Percentiles rank a stretch among this genome's conserved stretches.
phyloP scores from a whole-genome alignment of 2,888 invertebrate genomes.

The Apocheima hispidaria region DNA sequence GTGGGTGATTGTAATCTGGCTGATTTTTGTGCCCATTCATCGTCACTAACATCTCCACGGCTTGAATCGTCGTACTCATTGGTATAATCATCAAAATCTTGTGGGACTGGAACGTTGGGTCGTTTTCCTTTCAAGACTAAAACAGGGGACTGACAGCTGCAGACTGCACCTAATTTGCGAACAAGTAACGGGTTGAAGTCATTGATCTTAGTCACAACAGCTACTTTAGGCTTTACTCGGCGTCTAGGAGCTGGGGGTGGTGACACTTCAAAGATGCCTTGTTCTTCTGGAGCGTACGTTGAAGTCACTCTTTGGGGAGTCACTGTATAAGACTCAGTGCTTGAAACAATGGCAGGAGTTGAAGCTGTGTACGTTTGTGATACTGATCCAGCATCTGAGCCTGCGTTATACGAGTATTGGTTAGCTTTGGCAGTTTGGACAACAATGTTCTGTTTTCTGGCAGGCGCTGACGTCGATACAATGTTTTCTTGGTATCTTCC shows the following conservation, averaged over 20 bases:
- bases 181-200: slow-evolving; percentile 90
- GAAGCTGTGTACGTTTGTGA: slow-evolving; percentile 71
- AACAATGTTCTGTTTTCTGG: slow-evolving; percentile 72
- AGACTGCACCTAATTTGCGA: slow-evolving; percentile 90
- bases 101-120: slow-evolving; percentile 63
- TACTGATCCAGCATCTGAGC: slow-evolving; percentile 70
- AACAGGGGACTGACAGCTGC: slow-evolving; percentile 88
- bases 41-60: slow-evolving; percentile 65
- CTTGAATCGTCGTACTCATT: slow-evolving; percentile 61
- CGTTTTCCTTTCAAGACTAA: slow-evolving; percentile 80
- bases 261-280: slow-evolving; percentile 74
- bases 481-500: slow-evolving; percentile 61
- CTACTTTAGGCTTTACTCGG: slow-evolving; percentile 80
- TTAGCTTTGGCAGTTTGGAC: slow-evolving; percentile 74
- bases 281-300: slow-evolving; percentile 68
- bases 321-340: slow-evolving; percentile 57
- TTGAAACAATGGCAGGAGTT: slow-evolving; percentile 61
- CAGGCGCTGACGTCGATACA: slow-evolving; percentile 54
- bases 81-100: slow-evolving; percentile 65
- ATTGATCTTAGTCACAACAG: slow-evolving; percentile 89
- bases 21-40: slow-evolving; percentile 64
- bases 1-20: slow-evolving; percentile 52
- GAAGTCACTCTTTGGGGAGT: slow-evolving; percentile 60
- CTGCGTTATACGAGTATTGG: slow-evolving; percentile 69
- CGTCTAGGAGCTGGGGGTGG: slow-evolving; percentile 62